Percentiles rank a stretch among this genome's conserved stretches.
phyloP scores from a whole-genome alignment of 2,113 vertebrate genomes.

The Orientallactaga bullata region DNA sequence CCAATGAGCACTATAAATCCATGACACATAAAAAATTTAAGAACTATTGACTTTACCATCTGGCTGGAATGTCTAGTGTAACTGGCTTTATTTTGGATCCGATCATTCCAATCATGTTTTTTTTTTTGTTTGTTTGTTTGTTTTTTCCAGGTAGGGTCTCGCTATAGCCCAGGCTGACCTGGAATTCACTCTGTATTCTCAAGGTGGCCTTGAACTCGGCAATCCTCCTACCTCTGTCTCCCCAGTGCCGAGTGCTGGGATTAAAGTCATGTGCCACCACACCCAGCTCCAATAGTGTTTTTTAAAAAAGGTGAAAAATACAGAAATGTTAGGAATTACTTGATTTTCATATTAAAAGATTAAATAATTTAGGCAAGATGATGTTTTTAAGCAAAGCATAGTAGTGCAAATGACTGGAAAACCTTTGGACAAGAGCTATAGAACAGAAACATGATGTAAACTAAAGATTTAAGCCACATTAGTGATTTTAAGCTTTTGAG shows the following conservation, averaged over 20 bases:
- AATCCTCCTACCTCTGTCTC: too few relatives aligned
- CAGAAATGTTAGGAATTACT: slow-evolving; percentile 40
- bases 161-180: too few relatives aligned
- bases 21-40: background rate
- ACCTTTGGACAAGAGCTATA: background rate
- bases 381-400: slow-evolving; percentile 42
- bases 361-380: background rate
- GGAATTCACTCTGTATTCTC: too few relatives aligned
- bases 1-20: background rate
- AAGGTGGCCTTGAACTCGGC: too few relatives aligned
- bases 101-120: background rate
- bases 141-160: too few relatives aligned
- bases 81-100: slow-evolving; percentile 35
- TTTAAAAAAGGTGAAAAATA: background rate
- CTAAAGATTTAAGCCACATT: background rate
- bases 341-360: background rate
- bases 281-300: too few relatives aligned
- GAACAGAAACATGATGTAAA: slow-evolving; percentile 21
- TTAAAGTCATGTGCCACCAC: too few relatives aligned
- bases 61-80: background rate
- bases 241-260: too few relatives aligned
- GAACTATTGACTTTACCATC: background rate
- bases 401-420: background rate
- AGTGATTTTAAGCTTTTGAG: slow-evolving; percentile 22
- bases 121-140: too few relatives aligned